phyloP scores from a whole-genome alignment of 1,140 invertebrate genomes.

The Gonioctena quinquepunctata region DNA sequence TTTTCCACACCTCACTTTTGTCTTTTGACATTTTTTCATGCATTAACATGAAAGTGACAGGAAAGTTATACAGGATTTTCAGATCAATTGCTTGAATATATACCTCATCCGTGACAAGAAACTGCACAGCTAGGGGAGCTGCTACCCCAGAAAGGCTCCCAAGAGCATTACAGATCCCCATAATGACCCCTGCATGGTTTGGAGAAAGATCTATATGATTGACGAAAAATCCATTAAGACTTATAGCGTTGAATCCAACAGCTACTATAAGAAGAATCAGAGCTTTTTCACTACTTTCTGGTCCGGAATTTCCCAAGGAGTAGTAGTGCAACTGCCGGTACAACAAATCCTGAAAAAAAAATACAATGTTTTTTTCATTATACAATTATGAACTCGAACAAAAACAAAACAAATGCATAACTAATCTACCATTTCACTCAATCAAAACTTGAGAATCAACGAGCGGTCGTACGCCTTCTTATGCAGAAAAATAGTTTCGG shows the following conservation, averaged over 20 bases:
- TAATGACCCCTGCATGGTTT: slow-evolving; percentile 69
- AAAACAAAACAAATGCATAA: too few relatives aligned
- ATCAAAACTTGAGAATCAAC: too few relatives aligned
- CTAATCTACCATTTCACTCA: too few relatives aligned
- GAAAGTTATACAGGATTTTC: too few relatives aligned
- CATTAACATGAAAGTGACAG: too few relatives aligned
- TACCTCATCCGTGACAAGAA: slow-evolving; percentile 63
- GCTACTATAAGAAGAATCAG: slow-evolving; percentile 67
- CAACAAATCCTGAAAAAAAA: slow-evolving; percentile 57
- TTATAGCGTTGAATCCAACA: slow-evolving; percentile 73
- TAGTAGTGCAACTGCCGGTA: slow-evolving; percentile 64
- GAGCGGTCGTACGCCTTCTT: too few relatives aligned
- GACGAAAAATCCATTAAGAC: slow-evolving; percentile 67
- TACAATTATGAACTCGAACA: too few relatives aligned
- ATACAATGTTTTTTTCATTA: too few relatives aligned
- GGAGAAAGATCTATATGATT: slow-evolving; percentile 76
- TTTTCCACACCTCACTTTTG: too few relatives aligned
- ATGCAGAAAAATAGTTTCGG: too few relatives aligned
- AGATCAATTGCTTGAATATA: too few relatives aligned
- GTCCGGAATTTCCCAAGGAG: slow-evolving; percentile 52
- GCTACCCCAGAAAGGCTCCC: slow-evolving; percentile 71
- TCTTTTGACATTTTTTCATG: too few relatives aligned
- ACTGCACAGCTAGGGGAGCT: slow-evolving; percentile 60
- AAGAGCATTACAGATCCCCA: slow-evolving; percentile 76
- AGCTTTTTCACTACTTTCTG: slow-evolving; percentile 52